These are phyloP conservation scores for Luehdorfia chinensis DNA, from an alignment of 1,140 invertebrate genomes.

Conservation along the genomic window DNA sequence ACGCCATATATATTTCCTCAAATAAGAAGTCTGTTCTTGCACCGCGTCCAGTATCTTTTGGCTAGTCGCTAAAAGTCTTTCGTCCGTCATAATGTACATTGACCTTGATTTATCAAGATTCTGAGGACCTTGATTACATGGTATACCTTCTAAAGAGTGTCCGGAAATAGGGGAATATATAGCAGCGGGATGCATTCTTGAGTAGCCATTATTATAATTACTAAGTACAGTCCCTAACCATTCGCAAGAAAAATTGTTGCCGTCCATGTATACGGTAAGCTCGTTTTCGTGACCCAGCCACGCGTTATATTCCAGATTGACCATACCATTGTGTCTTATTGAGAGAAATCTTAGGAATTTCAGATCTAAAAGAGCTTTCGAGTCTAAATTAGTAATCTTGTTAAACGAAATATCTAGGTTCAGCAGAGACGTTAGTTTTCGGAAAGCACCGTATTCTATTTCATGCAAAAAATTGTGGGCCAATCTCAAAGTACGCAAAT, in stretches of 20 bases:
- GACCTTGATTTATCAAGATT: not conserved
- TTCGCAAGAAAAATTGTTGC: slow-evolving; percentile 50
- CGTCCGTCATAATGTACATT: slow-evolving; percentile 33
- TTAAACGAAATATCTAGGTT: slow-evolving; percentile 58
- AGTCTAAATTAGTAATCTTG: slow-evolving; percentile 45
- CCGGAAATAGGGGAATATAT: slow-evolving; percentile 20
- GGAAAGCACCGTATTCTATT: slow-evolving; percentile 53
- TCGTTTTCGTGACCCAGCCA: slow-evolving; percentile 48
- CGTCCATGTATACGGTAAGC: slow-evolving; percentile 52
- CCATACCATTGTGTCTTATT: slow-evolving; percentile 45
- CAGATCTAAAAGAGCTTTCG: slow-evolving; percentile 51
- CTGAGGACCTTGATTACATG: slow-evolving; percentile 33
- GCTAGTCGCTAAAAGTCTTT: slow-evolving; percentile 45
- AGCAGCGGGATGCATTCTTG: slow-evolving; percentile 47
- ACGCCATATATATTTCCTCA: slow-evolving; percentile 34
- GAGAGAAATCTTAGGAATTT: slow-evolving; percentile 42
- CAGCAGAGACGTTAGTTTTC: slow-evolving; percentile 34
- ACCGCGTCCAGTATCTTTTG: slow-evolving; percentile 60
- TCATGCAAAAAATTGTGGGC: slow-evolving; percentile 42
- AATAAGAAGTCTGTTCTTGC: slow-evolving; percentile 43
- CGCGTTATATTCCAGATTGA: slow-evolving; percentile 36
- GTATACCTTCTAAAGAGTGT: slow-evolving; percentile 48
- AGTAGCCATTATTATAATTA: slow-evolving; percentile 53
- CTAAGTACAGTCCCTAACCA: slow-evolving; percentile 47
- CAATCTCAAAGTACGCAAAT: slow-evolving; percentile 45